phyloP scores from a whole-genome alignment of 2,888 invertebrate genomes.

The Colostygia pectinataria region DNA sequence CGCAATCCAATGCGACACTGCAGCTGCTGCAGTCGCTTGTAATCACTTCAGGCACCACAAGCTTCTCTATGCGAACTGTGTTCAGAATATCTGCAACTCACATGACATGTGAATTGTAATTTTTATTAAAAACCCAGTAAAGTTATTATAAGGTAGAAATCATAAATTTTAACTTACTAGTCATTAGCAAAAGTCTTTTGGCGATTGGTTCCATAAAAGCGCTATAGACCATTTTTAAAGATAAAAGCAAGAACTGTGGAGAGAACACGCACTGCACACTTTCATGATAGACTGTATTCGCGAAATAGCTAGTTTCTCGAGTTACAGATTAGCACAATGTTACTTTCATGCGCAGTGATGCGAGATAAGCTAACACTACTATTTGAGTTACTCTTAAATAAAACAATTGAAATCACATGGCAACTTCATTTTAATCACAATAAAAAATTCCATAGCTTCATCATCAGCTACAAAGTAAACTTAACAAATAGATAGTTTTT shows the following conservation, averaged over 20 bases:
- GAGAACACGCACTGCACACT: not conserved
- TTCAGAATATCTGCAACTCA: conserved; percentile 36
- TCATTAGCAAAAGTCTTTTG: conserved; percentile 32
- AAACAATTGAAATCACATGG: conserved; percentile 5
- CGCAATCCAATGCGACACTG: conserved; percentile 42
- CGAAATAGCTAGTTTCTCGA: not conserved
- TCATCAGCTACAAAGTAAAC: too few species aligned
- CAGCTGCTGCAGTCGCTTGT: conserved; percentile 33
- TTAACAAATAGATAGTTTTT: too few species aligned
- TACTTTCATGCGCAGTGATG: conserved; percentile 8
- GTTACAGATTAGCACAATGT: not conserved
- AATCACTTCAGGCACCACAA: conserved; percentile 46
- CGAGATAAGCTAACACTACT: conserved; percentile 4
- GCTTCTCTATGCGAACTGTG: conserved; percentile 44
- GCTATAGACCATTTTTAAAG: conserved; percentile 23
- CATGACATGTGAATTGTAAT: too few species aligned
- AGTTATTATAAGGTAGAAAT: too few species aligned
- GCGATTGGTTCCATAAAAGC: conserved; percentile 27
- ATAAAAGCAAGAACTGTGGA: not conserved
- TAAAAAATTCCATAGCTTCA: conserved; percentile 8
- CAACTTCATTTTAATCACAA: conserved; percentile 16
- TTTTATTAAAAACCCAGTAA: too few species aligned
- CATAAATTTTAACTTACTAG: conserved; percentile 33
- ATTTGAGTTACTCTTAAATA: too few species aligned
- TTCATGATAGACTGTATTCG: conserved; percentile 4